Conservation (phyloP, 2,113 vertebrate genomes). For the Meriones unguiculatus region DNA sequence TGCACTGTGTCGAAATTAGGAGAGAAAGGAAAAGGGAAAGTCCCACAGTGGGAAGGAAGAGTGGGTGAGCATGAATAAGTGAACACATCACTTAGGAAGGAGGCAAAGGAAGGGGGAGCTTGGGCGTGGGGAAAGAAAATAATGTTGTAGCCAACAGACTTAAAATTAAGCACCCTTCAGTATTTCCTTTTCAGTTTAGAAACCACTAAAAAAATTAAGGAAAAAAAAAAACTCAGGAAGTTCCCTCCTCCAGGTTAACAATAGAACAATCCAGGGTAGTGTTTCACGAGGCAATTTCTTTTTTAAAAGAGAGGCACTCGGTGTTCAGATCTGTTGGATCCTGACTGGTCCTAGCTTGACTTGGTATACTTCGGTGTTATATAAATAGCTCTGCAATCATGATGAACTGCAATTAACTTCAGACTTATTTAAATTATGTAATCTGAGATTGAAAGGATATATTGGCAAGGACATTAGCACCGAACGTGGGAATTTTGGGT, state of each 20-base stretch:
- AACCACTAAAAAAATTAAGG: slow-evolving; percentile 75
- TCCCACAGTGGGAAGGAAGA: slow-evolving; percentile 2
- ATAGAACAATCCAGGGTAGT: slow-evolving; percentile 80
- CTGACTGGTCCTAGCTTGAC: neutral
- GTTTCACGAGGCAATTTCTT: slow-evolving; percentile 69
- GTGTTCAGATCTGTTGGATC: slow-evolving; percentile 52
- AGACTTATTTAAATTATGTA: slow-evolving; percentile 65
- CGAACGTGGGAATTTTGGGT: slow-evolving; percentile 57
- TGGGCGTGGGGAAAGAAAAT: slow-evolving; percentile 55
- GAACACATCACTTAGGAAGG: slow-evolving; percentile 21
- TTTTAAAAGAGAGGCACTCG: slow-evolving; percentile 72
- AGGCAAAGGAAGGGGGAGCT: neutral
- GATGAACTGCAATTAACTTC: slow-evolving; percentile 57
- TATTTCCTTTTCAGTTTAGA: slow-evolving; percentile 76
- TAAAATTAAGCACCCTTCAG: slow-evolving; percentile 58
- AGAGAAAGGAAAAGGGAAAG: slow-evolving; percentile 51
- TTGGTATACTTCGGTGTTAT: slow-evolving; percentile 27
- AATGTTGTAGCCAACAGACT: neutral
- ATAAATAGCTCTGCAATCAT: slow-evolving; percentile 69
- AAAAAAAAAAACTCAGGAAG: slow-evolving; percentile 78
- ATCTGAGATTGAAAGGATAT: slow-evolving; percentile 54
- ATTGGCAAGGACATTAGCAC: slow-evolving; percentile 21
- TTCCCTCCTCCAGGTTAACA: slow-evolving; percentile 81
- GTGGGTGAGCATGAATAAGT: slow-evolving; percentile 2
- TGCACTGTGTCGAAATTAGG: neutral